phyloP scores from a whole-genome alignment of 2,888 invertebrate species.

The Aelia acuminata region DNA sequence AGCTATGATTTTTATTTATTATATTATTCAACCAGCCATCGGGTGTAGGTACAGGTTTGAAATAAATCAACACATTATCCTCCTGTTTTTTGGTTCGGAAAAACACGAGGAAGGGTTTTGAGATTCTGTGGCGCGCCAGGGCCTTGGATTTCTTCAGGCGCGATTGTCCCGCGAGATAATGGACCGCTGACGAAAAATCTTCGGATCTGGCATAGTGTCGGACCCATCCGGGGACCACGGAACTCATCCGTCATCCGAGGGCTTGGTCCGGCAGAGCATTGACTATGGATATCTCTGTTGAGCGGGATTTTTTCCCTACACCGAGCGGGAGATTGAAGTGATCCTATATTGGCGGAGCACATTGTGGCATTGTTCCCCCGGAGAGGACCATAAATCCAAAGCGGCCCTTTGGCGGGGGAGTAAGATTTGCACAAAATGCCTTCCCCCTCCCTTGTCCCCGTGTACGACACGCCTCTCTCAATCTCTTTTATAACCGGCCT shows the following conservation, averaged over 20 bases:
- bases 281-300: slow-evolving; percentile 44
- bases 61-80: slow-evolving; percentile 31
- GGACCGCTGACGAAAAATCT: background rate
- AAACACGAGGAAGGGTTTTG: background rate
- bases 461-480: slow-evolving; percentile 48
- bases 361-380: slow-evolving; percentile 50
- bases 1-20: too few relatives aligned
- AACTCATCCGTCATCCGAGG: background rate
- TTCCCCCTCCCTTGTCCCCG: slow-evolving; percentile 18
- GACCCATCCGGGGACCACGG: background rate
- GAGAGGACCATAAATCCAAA: slow-evolving; percentile 37
- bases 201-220: background rate
- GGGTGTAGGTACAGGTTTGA: background rate
- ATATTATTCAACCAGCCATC: too few relatives aligned
- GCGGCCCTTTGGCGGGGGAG: slow-evolving; percentile 41
- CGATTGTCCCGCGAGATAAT: background rate
- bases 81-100: background rate
- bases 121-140: background rate
- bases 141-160: background rate
- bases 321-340: slow-evolving; percentile 22
- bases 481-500: slow-evolving; percentile 37
- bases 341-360: slow-evolving; percentile 31
- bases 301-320: slow-evolving; percentile 25
- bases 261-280: background rate
- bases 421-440: slow-evolving; percentile 45